A percentile compares a stretch with the other conserved stretches of the same genome.
Evolutionary conservation across 2,113 vertebrate genomes (phyloP).

Genomic region (Proterorhinus semilunaris): DNA sequence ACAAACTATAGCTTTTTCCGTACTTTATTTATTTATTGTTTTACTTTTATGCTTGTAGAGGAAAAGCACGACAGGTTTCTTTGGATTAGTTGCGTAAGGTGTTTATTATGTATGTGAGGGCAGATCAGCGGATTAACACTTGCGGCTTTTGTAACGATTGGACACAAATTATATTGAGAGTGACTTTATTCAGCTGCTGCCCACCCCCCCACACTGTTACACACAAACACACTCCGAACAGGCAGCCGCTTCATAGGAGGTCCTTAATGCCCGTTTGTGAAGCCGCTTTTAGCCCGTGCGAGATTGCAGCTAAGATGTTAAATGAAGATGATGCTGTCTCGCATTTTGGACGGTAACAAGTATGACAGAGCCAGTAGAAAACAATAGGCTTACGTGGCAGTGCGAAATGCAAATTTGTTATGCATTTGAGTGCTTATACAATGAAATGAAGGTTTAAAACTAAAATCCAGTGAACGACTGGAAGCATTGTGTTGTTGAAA

Average conservation of each 20-base stretch:
- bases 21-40: too few relatives aligned
- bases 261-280: neutral
- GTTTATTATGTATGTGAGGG: conserved; percentile 43
- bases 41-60: too few relatives aligned
- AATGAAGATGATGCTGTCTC: neutral
- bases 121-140: conserved; percentile 42
- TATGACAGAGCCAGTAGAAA: neutral
- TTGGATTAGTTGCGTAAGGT: conserved; percentile 28
- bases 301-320: too few relatives aligned
- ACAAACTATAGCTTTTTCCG: too few relatives aligned
- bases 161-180: conserved; percentile 32
- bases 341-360: neutral
- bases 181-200: neutral
- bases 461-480: too few relatives aligned
- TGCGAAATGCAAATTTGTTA: too few relatives aligned
- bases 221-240: conserved; percentile 13
- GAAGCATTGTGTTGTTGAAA: too few relatives aligned
- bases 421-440: too few relatives aligned
- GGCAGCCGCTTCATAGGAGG: neutral
- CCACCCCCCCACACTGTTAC: neutral
- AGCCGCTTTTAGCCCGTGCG: neutral
- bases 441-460: too few relatives aligned
- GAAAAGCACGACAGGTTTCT: neutral
- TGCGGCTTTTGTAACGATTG: conserved; percentile 36
- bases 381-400: neutral